Percentiles rank a stretch among this genome's conserved stretches.
phyloP scores from a whole-genome alignment of 2,113 vertebrate genomes.

The Asarcornis scutulata region DNA sequence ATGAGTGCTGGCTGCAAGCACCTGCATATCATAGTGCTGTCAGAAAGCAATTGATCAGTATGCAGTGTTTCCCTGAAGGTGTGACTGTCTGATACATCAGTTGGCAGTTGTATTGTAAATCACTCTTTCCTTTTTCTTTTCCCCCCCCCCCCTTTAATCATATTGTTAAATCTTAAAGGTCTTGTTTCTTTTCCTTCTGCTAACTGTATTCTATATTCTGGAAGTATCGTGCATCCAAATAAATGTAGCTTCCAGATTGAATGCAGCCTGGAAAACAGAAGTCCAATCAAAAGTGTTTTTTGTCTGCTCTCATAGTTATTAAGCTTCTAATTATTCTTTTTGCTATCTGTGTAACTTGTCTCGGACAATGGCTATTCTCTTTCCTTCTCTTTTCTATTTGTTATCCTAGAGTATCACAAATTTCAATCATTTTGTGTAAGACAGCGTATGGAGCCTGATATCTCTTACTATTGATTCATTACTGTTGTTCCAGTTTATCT shows the following conservation, averaged over 20 bases:
- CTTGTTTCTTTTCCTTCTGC: not conserved
- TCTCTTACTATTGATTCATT: not conserved
- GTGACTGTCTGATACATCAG: not conserved
- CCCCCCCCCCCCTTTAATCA: accelerated
- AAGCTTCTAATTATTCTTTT: not conserved
- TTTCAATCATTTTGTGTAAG: not conserved
- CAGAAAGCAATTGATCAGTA: not conserved
- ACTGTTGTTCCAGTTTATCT: not conserved
- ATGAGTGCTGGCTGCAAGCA: not conserved
- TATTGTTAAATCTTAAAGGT: not conserved
- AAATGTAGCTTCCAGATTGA: not conserved
- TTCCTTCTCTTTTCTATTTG: not conserved
- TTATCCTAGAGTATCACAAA: not conserved
- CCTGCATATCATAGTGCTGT: not conserved
- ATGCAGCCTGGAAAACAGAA: not conserved
- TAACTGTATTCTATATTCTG: not conserved
- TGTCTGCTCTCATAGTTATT: not conserved
- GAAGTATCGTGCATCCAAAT: not conserved
- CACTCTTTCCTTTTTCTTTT: not conserved
- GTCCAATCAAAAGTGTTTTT: not conserved
- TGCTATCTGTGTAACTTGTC: not conserved
- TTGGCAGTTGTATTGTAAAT: not conserved
- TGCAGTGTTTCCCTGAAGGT: not conserved
- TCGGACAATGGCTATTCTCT: not conserved
- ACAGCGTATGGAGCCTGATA: not conserved